Base-by-base conservation (phyloP, 2,888 invertebrate genomes). In the Deilephila elpenor region DNA sequence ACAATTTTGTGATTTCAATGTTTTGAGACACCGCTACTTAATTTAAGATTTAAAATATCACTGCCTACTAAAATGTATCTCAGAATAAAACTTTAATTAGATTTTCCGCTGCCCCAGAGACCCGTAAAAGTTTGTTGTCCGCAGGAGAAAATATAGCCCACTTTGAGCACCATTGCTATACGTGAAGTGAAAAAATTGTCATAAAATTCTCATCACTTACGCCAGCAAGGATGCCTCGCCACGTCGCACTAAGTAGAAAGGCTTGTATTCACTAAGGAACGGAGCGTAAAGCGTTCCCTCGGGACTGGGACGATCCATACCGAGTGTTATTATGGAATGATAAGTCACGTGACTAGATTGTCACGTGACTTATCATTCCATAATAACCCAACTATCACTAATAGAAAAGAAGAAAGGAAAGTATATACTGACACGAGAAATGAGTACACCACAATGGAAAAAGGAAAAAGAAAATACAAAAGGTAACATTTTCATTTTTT, bases 181-280 rank as follows among this genome's bases (percentile, higher is more conserved):
- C 7, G 1, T 32, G 19, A 20, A 44, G 64, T 20, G 20, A n/a
- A 34, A 62, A n/a, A 62, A 20, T 25, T 11, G 20, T 51, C 44
- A 25, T 67, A 67, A 25, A 25, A 64, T 44, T 64, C 20, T 64
- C 67, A 67, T 51, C 67, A 51, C 67, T 14, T 51, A 67, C 37
- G 51, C 14, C 25, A 25, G 67, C 25, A 17, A 67, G 20, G n/a
- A 56, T 67, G 44, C 51, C 20, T 44, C 14, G 44, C 14, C 20
- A 25, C 77, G 77, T 77, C 75, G 71, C 75, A 74, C 71, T 77
- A 78, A 78, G 78, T 79, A 77, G 76, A 76, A 76, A 77, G 71
- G 75, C 77, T 76, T 79, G 77, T 79, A 73, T 76, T 59, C 61
- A 74, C 20, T 53, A 60, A 17, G 44, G 20, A 25, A 51, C n/a